These are phyloP conservation scores for Teleiodes luculella DNA, from an alignment of 2,888 invertebrate genomes.

Conservation along the genomic window DNA sequence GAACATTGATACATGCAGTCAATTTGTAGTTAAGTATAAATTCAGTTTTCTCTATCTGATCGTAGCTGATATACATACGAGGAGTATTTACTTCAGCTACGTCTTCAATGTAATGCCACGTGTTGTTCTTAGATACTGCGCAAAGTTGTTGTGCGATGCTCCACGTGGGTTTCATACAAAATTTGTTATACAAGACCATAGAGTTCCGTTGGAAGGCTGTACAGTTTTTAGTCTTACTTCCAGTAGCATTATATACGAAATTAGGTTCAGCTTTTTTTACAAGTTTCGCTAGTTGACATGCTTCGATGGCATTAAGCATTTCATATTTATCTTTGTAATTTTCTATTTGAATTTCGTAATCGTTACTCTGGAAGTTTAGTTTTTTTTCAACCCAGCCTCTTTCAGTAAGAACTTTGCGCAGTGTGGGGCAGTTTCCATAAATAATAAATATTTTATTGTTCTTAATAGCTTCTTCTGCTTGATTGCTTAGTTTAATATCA, in stretches of 20 bases:
- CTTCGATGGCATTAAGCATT: slow-evolving; percentile 52
- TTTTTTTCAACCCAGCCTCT: slow-evolving; percentile 87
- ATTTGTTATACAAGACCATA: slow-evolving; percentile 35
- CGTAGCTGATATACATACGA: slow-evolving; percentile 82
- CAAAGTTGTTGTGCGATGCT: slow-evolving; percentile 71
- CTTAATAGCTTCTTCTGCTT: slow-evolving; percentile 66
- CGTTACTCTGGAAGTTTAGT: slow-evolving; percentile 55
- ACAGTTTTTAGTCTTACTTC: neutral
- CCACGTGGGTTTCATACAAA: slow-evolving; percentile 58
- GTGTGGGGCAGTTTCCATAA: slow-evolving; percentile 68
- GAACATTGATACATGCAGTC: slow-evolving; percentile 86
- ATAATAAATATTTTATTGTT: slow-evolving; percentile 77
- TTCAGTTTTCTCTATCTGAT: slow-evolving; percentile 76
- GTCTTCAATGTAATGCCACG: slow-evolving; percentile 81
- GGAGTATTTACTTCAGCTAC: slow-evolving; percentile 84
- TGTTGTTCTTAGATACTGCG: slow-evolving; percentile 77
- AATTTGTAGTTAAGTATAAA: slow-evolving; percentile 86
- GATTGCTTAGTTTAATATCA: neutral
- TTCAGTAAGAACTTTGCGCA: slow-evolving; percentile 79
- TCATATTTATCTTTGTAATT: slow-evolving; percentile 39
- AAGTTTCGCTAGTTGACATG: slow-evolving; percentile 57
- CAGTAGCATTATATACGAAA: slow-evolving; percentile 57
- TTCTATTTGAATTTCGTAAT: slow-evolving; percentile 52
- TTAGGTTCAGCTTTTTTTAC: slow-evolving; percentile 54
- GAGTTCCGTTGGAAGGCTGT: neutral